Evolutionary conservation across 2,113 vertebrate species (phyloP).

Genomic region (Benthochromis sp.): DNA sequence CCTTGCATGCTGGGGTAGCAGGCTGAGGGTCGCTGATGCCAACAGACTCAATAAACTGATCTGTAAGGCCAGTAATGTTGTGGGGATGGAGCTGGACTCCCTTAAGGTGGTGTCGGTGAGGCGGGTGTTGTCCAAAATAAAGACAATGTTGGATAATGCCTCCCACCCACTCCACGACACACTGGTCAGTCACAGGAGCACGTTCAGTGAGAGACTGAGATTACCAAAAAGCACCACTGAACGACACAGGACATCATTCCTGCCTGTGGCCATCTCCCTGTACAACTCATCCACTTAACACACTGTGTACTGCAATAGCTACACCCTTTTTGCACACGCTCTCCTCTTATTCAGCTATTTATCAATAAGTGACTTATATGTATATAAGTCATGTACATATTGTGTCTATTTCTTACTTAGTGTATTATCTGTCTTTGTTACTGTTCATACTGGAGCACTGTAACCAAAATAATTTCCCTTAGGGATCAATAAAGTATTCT

Average conservation of each 20-base stretch:
- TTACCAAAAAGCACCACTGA: too few species aligned
- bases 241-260: not conserved
- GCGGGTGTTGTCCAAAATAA: not conserved
- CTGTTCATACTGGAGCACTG: not conserved
- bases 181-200: too few species aligned
- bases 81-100: not conserved
- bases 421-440: not conserved
- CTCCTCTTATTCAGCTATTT: not conserved
- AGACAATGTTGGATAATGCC: not conserved
- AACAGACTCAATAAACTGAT: not conserved
- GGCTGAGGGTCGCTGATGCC: not conserved
- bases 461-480: not conserved
- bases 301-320: not conserved
- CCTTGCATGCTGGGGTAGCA: fast-evolving
- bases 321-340: not conserved
- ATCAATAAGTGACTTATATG: not conserved
- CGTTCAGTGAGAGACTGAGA: too few species aligned
- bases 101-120: not conserved
- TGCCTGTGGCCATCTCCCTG: not conserved
- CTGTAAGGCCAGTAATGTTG: not conserved
- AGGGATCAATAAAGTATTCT: not conserved
- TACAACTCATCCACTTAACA: not conserved
- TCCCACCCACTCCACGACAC: too few species aligned
- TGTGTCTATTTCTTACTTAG: not conserved
- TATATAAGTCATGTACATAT: not conserved